These are phyloP conservation scores for Macrophya annulata DNA, from an alignment of 2,888 invertebrate species.

Conservation along the genomic window DNA sequence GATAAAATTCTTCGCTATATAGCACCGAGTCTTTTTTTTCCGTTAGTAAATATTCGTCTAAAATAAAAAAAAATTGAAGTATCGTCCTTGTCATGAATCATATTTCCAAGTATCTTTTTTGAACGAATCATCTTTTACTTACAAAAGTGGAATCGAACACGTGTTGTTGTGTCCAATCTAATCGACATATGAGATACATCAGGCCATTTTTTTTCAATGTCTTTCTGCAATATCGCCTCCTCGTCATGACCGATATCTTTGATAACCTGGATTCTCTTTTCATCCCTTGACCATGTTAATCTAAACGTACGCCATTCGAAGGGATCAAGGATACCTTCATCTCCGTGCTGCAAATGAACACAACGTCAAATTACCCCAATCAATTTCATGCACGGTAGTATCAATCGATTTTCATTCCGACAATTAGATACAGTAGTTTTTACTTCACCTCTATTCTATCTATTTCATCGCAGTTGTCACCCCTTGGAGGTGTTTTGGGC, in stretches of 20 bases:
- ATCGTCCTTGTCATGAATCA: background rate
- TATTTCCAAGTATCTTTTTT: background rate
- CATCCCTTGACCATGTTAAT: background rate
- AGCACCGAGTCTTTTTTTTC: conserved; percentile 55
- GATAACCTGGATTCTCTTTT: background rate
- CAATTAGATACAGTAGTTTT: background rate
- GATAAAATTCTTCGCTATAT: conserved; percentile 57
- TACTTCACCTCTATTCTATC: background rate
- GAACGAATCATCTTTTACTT: conserved; percentile 52
- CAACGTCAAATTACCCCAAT: background rate
- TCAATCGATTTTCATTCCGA: background rate
- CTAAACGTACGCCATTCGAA: conserved; percentile 29
- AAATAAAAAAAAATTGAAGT: conserved; percentile 31
- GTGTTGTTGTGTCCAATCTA: conserved; percentile 51
- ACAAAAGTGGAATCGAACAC: conserved; percentile 67
- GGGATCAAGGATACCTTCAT: background rate
- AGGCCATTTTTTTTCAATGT: background rate
- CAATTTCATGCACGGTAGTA: background rate
- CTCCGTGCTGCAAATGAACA: conserved; percentile 55
- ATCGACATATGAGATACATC: conserved; percentile 58
- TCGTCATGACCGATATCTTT: conserved; percentile 5
- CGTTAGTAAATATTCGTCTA: conserved; percentile 64
- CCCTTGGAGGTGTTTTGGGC: background rate
- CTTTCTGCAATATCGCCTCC: background rate
- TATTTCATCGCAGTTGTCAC: background rate